A percentile compares a stretch with the other conserved stretches of the same genome.
Conservation (phyloP, 2,888 invertebrate species). For the Rhogogaster chlorosoma region DNA sequence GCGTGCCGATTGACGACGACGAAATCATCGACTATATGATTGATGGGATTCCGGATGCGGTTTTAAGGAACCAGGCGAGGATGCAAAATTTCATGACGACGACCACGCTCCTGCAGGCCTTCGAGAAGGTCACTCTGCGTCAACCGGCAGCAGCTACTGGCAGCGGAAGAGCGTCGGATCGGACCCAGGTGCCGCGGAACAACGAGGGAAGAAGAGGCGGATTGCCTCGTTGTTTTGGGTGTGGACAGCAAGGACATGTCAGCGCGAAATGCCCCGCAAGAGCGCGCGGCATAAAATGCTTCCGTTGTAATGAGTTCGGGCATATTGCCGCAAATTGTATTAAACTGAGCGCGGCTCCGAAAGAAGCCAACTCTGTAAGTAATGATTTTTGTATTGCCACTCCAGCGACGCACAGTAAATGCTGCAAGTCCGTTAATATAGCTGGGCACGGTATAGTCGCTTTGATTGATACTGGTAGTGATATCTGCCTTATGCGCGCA, state of each 20-base stretch:
- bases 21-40: conserved; percentile 51
- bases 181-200: not conserved
- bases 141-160: not conserved
- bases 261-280: conserved; percentile 40
- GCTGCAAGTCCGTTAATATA: not conserved
- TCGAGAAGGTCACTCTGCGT: conserved; percentile 46
- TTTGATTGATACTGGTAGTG: conserved; percentile 54
- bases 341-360: not conserved
- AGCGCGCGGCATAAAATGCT: conserved; percentile 49
- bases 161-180: not conserved
- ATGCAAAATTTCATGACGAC: conserved; percentile 43
- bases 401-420: not conserved
- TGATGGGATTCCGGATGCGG: conserved; percentile 31
- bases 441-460: conserved; percentile 35
- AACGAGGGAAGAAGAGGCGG: not conserved
- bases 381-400: not conserved
- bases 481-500: conserved; percentile 44
- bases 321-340: conserved; percentile 52
- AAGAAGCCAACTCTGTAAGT: conserved; percentile 2
- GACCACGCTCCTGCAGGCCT: conserved; percentile 41
- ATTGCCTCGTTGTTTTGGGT: conserved; percentile 5
- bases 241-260: conserved; percentile 25
- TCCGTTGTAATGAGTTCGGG: conserved; percentile 52
- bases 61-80: conserved; percentile 43
- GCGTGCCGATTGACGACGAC: conserved; percentile 42